A percentile compares a stretch with the other conserved stretches of the same genome.
Evolutionary conservation across 2,797 vertebrate genomes (phyloP).

Genomic region (Todus mexicanus): DNA sequence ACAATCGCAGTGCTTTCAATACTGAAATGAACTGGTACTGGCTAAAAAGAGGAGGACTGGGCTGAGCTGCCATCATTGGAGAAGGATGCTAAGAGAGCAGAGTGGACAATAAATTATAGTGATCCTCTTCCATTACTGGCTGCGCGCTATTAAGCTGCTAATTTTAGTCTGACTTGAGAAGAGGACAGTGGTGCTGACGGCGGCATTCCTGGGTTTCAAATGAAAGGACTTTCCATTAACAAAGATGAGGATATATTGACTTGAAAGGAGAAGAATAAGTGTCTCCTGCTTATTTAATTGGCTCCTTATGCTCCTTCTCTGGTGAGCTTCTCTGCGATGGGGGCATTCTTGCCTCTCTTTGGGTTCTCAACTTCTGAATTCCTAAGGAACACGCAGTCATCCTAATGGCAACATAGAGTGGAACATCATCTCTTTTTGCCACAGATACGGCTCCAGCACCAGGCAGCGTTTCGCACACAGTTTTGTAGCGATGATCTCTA

Average conservation of each 20-base stretch:
- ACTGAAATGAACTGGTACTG: not conserved
- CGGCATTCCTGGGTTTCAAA: not conserved
- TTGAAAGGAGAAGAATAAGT: not conserved
- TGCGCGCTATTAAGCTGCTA: not conserved
- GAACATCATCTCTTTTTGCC: not conserved
- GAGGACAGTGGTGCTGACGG: not conserved
- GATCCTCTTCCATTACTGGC: not conserved
- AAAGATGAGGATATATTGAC: slow-evolving; percentile 34
- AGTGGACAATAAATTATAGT: not conserved
- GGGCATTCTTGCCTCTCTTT: not conserved
- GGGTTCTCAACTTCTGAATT: not conserved
- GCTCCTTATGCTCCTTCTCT: not conserved
- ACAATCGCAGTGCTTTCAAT: not conserved
- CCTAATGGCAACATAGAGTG: not conserved
- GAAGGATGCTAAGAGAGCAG: not conserved
- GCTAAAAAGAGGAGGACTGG: not conserved
- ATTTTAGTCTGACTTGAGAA: not conserved
- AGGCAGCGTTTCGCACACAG: not conserved
- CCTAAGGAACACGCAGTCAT: not conserved
- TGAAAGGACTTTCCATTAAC: not conserved
- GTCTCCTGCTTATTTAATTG: not conserved
- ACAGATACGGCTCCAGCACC: not conserved
- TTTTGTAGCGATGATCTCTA: not conserved
- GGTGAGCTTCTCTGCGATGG: not conserved
- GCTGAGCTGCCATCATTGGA: not conserved